Base-by-base conservation (phyloP, 2,888 invertebrate genomes). In the Bhutanitis thaidina region DNA sequence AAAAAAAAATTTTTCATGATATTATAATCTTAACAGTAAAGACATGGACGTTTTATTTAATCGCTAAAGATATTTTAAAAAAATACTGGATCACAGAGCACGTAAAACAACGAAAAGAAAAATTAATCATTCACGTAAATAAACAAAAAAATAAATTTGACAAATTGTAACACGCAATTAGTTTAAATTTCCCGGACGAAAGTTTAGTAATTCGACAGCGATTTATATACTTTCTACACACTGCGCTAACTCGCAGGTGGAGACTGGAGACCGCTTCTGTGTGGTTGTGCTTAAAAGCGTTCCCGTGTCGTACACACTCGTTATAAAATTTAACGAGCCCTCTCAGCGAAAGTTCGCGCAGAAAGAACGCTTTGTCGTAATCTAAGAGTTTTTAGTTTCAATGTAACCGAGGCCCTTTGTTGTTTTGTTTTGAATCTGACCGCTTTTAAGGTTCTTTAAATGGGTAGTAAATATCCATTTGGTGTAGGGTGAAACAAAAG, bases 301-400 rank as follows among this genome's bases (percentile, higher is more conserved):
- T 50, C 44, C 44, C 39, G 39, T 50, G 50, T 46, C 16, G 38
- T 30, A 43, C 44, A 50, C 38, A 44, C 39, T 44, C 44, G 50
- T 50, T 50, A 50, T 44, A 50, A 50, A 44, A 50, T 44, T 44
- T 50, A 50, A 50, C 50, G 50, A 50, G 50, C 32, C 44, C 50
- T 10, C 50, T 50, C 44, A 44, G 50, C 32, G 39, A 50, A 50
- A 50, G 44, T 50, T 50, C 8, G 8, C 5, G 14, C 30, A 9
- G 49, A 41, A 41, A 36, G 49, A 49, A 36, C 44, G 43, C 43
- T 44, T 50, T 50, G 49, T 50, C 20, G 13, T 43, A 15, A 37
- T 20, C 16, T 35, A 20, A 44, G 14, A 43, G 38, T 44, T 50
- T 50, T 43, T 50, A 50, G 49, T 50, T 44, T 20, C 32, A 38